Evolutionary conservation across 2,888 invertebrate species (phyloP).

Genomic region (Erebia epiphron): DNA sequence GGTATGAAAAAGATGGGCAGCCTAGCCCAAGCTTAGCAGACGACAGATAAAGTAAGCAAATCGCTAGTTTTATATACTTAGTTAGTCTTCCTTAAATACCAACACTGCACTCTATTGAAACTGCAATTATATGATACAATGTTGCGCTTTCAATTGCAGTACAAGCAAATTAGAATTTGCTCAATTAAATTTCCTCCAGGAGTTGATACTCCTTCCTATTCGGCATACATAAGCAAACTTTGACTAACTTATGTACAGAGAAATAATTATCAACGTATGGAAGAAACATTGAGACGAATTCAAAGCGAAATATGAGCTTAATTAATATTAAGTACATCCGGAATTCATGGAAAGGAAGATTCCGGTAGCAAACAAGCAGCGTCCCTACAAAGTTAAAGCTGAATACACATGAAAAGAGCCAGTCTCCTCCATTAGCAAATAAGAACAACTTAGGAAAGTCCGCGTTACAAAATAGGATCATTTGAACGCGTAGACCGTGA

Average conservation of each 20-base stretch:
- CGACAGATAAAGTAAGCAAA: no score
- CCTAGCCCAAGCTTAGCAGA: no score
- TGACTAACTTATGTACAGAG: not conserved
- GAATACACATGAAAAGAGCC: conserved; percentile 17
- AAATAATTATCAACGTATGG: not conserved
- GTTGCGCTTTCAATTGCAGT: not conserved
- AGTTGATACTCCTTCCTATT: conserved; percentile 1
- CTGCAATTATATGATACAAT: not conserved
- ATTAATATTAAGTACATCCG: conserved; percentile 35
- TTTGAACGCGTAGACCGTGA: not conserved
- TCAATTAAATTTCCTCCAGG: not conserved
- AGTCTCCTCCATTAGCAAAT: conserved; percentile 32
- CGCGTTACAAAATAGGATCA: not conserved
- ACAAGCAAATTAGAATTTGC: not conserved
- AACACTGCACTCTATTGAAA: not conserved
- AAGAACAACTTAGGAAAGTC: conserved; percentile 9
- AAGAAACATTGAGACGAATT: conserved; percentile 23
- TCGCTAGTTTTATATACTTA: no score
- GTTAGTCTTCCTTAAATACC: no score
- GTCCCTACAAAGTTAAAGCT: conserved; percentile 21
- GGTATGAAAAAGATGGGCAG: no score
- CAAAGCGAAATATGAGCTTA: conserved; percentile 30
- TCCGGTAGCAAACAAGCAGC: conserved; percentile 14
- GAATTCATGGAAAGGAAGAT: conserved; percentile 20
- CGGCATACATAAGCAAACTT: conserved; percentile 6